A percentile compares a stretch with the other conserved stretches of the same genome.
Conservation (phyloP, 1,140 invertebrate species). For the Sitobion miscanthi region DNA sequence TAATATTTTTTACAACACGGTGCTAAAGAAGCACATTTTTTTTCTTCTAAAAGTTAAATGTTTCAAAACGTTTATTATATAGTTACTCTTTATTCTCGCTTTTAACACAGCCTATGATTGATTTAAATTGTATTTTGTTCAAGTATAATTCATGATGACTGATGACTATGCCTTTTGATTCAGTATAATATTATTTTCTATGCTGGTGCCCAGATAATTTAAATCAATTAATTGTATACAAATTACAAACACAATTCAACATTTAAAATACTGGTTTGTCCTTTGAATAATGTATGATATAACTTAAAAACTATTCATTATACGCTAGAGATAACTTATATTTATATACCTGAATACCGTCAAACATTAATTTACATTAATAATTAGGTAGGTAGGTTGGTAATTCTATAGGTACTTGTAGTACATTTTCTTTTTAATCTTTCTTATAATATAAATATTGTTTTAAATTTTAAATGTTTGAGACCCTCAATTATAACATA, state of each 20-base stretch:
- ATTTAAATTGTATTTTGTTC: conserved; percentile 18
- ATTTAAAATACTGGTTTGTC: neutral
- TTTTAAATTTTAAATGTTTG: neutral
- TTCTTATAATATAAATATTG: neutral
- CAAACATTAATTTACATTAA: neutral
- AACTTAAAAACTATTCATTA: neutral
- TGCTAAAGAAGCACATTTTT: neutral
- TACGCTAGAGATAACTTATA: neutral
- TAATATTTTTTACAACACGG: neutral
- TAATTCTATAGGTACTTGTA: neutral
- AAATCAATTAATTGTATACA: neutral
- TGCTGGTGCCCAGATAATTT: neutral
- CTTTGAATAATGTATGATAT: neutral
- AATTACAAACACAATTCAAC: neutral
- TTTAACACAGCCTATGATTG: neutral
- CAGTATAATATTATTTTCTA: neutral
- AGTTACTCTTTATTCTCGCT: neutral
- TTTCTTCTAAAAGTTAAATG: neutral
- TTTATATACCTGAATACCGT: neutral
- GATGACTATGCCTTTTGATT: neutral
- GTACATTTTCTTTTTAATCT: neutral
- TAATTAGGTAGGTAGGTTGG: neutral
- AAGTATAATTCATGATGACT: neutral
- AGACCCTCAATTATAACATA: neutral
- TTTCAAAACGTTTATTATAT: neutral